These are phyloP conservation scores for Bradypodion ventrale DNA, from an alignment of 2,797 vertebrate species.

Conservation along the genomic window DNA sequence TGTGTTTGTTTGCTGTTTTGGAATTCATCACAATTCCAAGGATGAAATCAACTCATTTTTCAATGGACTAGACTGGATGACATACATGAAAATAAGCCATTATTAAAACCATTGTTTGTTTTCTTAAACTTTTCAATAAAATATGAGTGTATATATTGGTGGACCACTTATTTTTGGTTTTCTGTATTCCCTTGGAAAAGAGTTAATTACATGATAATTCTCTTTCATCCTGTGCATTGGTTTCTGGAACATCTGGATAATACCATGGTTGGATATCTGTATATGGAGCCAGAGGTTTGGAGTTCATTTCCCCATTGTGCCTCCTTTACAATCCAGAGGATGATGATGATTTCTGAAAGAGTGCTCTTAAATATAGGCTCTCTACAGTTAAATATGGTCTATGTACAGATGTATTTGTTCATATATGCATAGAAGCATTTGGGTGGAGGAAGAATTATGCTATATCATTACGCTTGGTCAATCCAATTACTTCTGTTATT, in stretches of 20 bases:
- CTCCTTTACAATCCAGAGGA: too few relatives aligned
- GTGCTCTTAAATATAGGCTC: too few relatives aligned
- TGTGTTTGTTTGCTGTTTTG: not conserved
- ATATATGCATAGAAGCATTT: not conserved
- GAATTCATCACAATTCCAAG: not conserved
- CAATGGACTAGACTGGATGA: not conserved
- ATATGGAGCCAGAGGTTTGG: too few relatives aligned
- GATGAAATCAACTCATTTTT: not conserved
- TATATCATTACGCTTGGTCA: not conserved
- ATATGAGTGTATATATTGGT: not conserved
- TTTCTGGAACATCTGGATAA: too few relatives aligned
- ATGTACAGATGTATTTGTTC: not conserved
- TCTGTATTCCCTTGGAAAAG: not conserved
- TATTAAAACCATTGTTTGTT: not conserved
- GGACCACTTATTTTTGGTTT: not conserved
- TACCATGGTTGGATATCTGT: too few relatives aligned
- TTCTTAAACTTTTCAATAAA: not conserved
- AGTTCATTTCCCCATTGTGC: too few relatives aligned
- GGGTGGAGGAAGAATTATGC: not conserved
- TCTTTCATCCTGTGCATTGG: not conserved
- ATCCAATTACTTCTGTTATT: not conserved
- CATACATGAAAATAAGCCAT: not conserved
- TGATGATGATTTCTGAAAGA: too few relatives aligned
- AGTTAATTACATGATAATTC: not conserved
- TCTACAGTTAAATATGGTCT: too few relatives aligned